phyloP scores from a whole-genome alignment of 2,797 vertebrate species.

The Luscinia megarhynchos region DNA sequence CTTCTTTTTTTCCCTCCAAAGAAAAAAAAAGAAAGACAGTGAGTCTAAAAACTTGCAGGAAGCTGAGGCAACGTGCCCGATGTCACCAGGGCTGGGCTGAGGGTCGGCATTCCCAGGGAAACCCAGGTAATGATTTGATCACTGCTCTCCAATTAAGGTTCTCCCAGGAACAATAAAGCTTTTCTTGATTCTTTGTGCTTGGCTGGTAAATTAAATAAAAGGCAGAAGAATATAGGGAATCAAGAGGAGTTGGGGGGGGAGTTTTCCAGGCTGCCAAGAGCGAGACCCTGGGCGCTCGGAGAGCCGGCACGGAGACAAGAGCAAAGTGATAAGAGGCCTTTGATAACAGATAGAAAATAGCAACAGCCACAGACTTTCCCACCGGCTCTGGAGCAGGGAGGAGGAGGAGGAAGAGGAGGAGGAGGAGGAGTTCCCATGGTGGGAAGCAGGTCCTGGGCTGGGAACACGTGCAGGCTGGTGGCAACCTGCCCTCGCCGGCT shows the following conservation, averaged over 20 bases:
- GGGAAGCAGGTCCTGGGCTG: not conserved
- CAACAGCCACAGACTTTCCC: constrained; percentile 98
- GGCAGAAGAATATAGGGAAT: constrained; percentile 43
- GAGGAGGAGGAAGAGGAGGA: not conserved
- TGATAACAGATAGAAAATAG: constrained; percentile 96
- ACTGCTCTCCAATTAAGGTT: constrained; percentile 54
- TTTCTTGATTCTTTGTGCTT: constrained; percentile 28
- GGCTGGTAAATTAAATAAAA: constrained; percentile 48
- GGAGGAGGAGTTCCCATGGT: not conserved
- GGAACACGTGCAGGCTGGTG: not conserved
- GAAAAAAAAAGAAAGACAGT: not conserved
- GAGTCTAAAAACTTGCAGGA: not conserved
- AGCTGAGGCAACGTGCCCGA: fast-evolving
- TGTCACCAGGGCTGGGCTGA: not conserved
- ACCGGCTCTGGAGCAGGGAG: constrained; percentile 73
- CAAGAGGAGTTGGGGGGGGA: constrained; percentile 7
- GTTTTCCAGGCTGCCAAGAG: constrained; percentile 77
- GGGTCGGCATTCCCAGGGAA: constrained; percentile 2
- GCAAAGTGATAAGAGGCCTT: constrained; percentile 87
- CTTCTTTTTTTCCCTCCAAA: not conserved
- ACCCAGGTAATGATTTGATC: constrained; percentile 51
- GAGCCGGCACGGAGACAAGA: constrained; percentile 87
- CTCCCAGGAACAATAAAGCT: constrained; percentile 59
- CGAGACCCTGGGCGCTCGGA: constrained; percentile 87
- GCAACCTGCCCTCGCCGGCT: not conserved